Evolutionary conservation across 2,113 vertebrate genomes (phyloP).

Genomic region (Percopsis transmontana): DNA sequence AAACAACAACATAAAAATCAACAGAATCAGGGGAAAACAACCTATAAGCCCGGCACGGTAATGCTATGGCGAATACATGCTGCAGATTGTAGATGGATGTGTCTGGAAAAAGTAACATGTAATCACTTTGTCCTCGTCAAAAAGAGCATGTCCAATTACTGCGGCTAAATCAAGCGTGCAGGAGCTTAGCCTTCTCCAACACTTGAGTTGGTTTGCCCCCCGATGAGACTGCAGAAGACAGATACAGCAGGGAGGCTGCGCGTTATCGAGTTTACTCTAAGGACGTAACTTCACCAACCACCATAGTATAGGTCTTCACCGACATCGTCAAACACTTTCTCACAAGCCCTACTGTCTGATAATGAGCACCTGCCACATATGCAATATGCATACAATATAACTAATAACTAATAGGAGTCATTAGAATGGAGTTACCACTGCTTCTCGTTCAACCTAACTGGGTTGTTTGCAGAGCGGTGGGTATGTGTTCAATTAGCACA

Average conservation of each 20-base stretch:
- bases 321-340: conserved; percentile 36
- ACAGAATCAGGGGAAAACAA: conserved; percentile 24
- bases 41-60: background rate
- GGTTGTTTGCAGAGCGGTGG: conserved; percentile 35
- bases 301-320: conserved; percentile 18
- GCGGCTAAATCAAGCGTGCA: conserved; percentile 69
- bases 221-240: conserved; percentile 59
- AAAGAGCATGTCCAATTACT: conserved; percentile 77
- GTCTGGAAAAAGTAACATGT: conserved; percentile 68
- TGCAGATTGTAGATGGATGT: conserved; percentile 48
- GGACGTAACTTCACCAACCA: conserved; percentile 50
- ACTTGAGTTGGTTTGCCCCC: conserved; percentile 64
- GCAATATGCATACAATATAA: background rate
- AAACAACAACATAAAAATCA: conserved; percentile 2
- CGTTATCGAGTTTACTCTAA: conserved; percentile 49
- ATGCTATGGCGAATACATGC: conserved; percentile 21
- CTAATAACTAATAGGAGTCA: conserved; percentile 21
- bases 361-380: conserved; percentile 34
- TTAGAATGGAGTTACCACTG: background rate
- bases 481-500: conserved; percentile 29
- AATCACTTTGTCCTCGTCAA: conserved; percentile 74
- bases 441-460: conserved; percentile 13
- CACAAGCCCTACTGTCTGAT: conserved; percentile 31
- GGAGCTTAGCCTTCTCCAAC: conserved; percentile 55
- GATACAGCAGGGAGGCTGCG: conserved; percentile 58